Percentiles rank a stretch among this genome's conserved stretches.
These are phyloP conservation scores for Dolichoris vasculosae DNA, from an alignment of 1,140 invertebrate species.

Conservation along the genomic window DNA sequence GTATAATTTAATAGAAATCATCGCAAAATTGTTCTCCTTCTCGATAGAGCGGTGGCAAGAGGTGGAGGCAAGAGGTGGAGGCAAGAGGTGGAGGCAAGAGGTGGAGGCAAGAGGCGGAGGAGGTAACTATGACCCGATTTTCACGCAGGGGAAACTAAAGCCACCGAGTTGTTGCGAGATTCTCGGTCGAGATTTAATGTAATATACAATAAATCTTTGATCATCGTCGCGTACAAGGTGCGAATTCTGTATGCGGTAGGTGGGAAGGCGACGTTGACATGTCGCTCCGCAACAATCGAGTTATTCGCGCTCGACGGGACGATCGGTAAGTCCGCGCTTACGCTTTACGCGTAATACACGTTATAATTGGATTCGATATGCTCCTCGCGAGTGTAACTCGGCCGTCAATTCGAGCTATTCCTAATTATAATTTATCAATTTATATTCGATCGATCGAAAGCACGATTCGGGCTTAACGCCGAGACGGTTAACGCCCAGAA, in stretches of 20 bases:
- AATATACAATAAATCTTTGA: constrained; percentile 31
- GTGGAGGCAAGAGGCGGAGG: background rate
- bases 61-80: background rate
- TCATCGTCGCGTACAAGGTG: constrained; percentile 41
- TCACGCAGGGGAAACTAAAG: background rate
- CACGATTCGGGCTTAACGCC: background rate
- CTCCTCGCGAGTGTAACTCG: constrained; percentile 19
- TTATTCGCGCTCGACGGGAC: constrained; percentile 17
- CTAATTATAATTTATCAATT: constrained; percentile 41
- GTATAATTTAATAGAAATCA: background rate
- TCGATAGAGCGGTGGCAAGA: background rate
- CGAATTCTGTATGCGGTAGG: constrained; percentile 45
- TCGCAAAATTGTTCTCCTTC: background rate
- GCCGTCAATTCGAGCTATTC: background rate
- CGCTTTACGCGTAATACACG: background rate
- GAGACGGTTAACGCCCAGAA: no score
- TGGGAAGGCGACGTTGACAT: constrained; percentile 53
- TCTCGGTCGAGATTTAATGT: background rate
- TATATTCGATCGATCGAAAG: background rate
- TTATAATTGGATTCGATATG: constrained; percentile 39
- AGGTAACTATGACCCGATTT: background rate
- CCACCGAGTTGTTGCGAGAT: background rate
- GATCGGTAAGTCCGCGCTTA: constrained; percentile 40
- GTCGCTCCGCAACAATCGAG: constrained; percentile 34
- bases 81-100: background rate